Conservation (phyloP, 2,113 vertebrate species). For the Chamaetylas fuelleborni region DNA sequence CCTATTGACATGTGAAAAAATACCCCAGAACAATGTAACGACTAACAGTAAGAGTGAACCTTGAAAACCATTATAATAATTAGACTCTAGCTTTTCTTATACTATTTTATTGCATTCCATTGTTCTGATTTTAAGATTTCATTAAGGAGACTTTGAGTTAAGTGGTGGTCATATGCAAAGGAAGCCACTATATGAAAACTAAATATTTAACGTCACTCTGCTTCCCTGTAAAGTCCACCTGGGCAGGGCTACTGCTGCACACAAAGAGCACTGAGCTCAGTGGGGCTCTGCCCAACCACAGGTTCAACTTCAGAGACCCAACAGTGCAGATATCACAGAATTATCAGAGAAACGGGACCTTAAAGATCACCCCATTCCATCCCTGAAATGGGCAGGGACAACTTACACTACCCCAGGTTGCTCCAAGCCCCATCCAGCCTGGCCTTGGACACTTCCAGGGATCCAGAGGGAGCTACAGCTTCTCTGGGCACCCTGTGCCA, state of each 20-base stretch:
- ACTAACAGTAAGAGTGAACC: not conserved
- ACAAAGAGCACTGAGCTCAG: not conserved
- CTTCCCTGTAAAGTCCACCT: not conserved
- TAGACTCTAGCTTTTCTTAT: not conserved
- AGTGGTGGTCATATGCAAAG: not conserved
- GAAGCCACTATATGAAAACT: not conserved
- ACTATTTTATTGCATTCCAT: not conserved
- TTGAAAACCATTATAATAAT: not conserved
- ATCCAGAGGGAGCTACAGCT: not conserved
- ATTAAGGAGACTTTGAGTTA: not conserved
- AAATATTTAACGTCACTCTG: not conserved
- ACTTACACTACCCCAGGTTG: accelerated
- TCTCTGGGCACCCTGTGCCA: not conserved
- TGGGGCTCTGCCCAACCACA: not conserved
- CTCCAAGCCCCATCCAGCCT: not conserved
- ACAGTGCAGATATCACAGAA: no score
- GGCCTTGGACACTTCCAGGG: not conserved
- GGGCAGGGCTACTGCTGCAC: not conserved
- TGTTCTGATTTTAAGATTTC: not conserved
- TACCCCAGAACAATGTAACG: not conserved
- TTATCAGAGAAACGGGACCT: not conserved
- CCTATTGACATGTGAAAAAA: not conserved
- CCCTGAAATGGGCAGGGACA: not conserved
- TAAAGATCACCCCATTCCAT: accelerated
- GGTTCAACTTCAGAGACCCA: not conserved